These are phyloP conservation scores for Zaprionus taronus DNA, from an alignment of 1,140 invertebrate species.

Conservation along the genomic window DNA sequence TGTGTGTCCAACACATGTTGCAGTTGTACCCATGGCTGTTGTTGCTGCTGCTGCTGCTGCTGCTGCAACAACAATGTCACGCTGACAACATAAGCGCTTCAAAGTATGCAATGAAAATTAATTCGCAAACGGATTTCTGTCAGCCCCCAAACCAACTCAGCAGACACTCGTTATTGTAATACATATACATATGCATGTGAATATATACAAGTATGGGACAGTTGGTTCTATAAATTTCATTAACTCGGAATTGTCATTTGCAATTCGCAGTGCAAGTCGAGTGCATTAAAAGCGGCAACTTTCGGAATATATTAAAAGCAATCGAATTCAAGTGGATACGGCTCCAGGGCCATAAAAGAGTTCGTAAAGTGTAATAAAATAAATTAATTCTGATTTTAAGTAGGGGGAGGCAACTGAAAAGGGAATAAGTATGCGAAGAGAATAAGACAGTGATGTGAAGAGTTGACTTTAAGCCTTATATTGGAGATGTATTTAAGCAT, in stretches of 20 bases:
- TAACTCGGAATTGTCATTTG: conserved; percentile 54
- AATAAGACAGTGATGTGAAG: neutral
- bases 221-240: conserved; percentile 56
- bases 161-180: conserved; percentile 2
- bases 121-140: conserved; percentile 64
- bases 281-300: conserved; percentile 7
- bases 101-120: conserved; percentile 71
- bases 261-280: conserved; percentile 34
- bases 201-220: conserved; percentile 35
- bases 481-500: neutral
- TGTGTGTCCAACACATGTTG: conserved; percentile 66
- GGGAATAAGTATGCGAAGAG: neutral
- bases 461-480: neutral
- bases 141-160: conserved; percentile 12
- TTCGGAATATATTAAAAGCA: conserved; percentile 8
- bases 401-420: neutral
- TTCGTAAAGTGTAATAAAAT: conserved; percentile 1
- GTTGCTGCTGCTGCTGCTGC: conserved; percentile 38
- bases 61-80: conserved; percentile 58
- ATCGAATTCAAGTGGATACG: neutral
- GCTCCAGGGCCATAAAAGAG: neutral
- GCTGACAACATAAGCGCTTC: conserved; percentile 77
- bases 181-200: neutral
- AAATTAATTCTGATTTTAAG: conserved; percentile 10
- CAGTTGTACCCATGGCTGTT: conserved; percentile 68